Evolutionary conservation across 35 echinoderm and acorn worm genomes (phyloP).

Genomic region (Chiridota heheva): DNA sequence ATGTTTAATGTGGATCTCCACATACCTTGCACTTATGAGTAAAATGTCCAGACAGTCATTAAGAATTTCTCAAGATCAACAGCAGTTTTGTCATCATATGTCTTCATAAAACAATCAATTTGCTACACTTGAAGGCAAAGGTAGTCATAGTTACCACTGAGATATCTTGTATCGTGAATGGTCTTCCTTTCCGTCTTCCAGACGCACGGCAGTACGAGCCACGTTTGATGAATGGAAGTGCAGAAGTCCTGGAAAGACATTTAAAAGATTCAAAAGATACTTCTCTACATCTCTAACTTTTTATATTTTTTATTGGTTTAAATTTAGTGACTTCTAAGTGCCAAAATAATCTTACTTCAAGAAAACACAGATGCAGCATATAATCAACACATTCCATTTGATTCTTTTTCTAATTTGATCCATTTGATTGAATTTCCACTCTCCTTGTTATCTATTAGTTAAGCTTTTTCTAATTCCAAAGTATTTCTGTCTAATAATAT

Average conservation of each 20-base stretch:
- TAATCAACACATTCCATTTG: not conserved
- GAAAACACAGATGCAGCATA: not conserved
- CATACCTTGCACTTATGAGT: no score
- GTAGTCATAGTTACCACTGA: conserved; percentile 50
- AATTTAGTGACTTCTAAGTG: not conserved
- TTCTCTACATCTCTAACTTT: not conserved
- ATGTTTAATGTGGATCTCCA: no score
- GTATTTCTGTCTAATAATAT: not conserved
- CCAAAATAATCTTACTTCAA: not conserved
- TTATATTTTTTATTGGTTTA: not conserved
- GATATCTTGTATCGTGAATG: conserved; percentile 72
- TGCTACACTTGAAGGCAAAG: no score
- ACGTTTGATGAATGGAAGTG: conserved; percentile 83
- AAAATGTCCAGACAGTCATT: no score
- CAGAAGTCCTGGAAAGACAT: conserved; percentile 67
- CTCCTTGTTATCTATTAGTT: not conserved
- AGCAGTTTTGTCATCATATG: no score
- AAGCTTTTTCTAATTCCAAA: not conserved
- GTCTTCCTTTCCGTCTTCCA: conserved; percentile 72
- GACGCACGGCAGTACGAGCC: conserved; percentile 70
- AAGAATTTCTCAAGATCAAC: no score
- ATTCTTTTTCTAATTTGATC: not conserved
- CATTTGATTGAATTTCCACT: not conserved
- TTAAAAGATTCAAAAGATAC: not conserved
- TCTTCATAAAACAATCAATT: no score